Percentiles rank a stretch among this genome's conserved stretches.
Conservation (phyloP, 2,888 invertebrate species). For the Entomobrya multifasciata region DNA sequence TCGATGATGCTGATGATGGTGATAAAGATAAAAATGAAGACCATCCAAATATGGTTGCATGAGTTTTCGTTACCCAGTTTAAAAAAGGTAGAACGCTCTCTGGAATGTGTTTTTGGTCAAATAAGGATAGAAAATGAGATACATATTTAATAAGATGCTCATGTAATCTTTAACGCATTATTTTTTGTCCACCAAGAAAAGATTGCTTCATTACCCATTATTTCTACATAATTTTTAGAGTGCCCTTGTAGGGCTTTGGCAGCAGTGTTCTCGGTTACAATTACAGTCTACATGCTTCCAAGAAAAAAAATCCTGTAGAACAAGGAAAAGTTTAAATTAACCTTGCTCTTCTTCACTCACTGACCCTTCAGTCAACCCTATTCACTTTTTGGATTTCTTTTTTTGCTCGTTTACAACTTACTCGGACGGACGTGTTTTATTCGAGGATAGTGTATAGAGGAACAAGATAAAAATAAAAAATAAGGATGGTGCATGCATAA, state of each 20-base stretch:
- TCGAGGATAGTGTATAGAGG: conserved; percentile 15
- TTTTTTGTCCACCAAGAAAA: conserved; percentile 20
- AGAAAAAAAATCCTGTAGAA: conserved; percentile 2
- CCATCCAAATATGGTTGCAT: conserved; percentile 48
- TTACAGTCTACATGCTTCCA: background rate
- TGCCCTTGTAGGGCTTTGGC: conserved; percentile 14
- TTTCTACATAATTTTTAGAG: conserved; percentile 27
- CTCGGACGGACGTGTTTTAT: conserved; percentile 36
- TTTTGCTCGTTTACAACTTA: conserved; percentile 14
- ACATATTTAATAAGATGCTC: conserved; percentile 14
- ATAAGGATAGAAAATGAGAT: conserved; percentile 18
- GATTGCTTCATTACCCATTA: conserved; percentile 55
- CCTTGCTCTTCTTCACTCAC: conserved; percentile 68
- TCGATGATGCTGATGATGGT: conserved; percentile 7
- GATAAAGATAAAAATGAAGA: conserved; percentile 35
- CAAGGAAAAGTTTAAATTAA: conserved; percentile 42
- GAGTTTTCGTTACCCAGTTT: too few species aligned
- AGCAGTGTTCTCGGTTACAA: background rate
- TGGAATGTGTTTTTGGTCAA: conserved; percentile 27
- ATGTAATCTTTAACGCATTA: background rate
- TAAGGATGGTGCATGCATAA: conserved; percentile 67
- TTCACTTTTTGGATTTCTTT: too few species aligned
- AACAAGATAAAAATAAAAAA: background rate
- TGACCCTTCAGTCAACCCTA: conserved; percentile 60
- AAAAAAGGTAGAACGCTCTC: too few species aligned